Evolutionary conservation across 2,113 vertebrate genomes (phyloP).

Genomic region (Anarrhichthys ocellatus): DNA sequence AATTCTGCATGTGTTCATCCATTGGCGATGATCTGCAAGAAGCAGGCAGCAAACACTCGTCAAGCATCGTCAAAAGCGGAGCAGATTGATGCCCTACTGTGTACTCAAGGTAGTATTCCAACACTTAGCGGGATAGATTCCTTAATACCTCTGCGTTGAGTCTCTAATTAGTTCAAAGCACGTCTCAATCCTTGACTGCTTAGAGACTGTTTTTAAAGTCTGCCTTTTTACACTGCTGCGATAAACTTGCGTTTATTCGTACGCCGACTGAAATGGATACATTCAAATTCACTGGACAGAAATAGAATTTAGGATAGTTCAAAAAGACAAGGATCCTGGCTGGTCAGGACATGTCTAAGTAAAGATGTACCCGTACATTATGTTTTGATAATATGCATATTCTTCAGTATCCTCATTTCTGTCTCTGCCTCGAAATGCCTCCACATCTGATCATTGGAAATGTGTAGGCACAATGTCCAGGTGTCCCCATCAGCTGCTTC

Average conservation of each 20-base stretch:
- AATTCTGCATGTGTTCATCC: not conserved
- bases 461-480: not conserved
- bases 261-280: not conserved
- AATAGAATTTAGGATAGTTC: not conserved
- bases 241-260: not conserved
- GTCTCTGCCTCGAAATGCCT: too few relatives aligned
- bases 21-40: not conserved
- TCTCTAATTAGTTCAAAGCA: slow-evolving; percentile 16
- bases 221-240: not conserved
- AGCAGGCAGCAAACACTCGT: not conserved
- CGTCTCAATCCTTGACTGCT: slow-evolving; percentile 5
- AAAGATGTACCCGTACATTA: not conserved
- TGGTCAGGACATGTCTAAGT: not conserved
- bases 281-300: not conserved
- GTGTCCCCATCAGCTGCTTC: not conserved
- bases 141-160: slow-evolving; percentile 20
- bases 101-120: not conserved
- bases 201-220: not conserved
- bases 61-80: not conserved
- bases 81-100: not conserved
- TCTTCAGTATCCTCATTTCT: not conserved
- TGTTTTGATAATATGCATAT: not conserved
- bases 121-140: not conserved
- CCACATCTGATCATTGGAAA: not conserved
- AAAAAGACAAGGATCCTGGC: not conserved